Evolutionary conservation across 2,797 vertebrate genomes (phyloP).

Genomic region (Petrocephalus sullivani): DNA sequence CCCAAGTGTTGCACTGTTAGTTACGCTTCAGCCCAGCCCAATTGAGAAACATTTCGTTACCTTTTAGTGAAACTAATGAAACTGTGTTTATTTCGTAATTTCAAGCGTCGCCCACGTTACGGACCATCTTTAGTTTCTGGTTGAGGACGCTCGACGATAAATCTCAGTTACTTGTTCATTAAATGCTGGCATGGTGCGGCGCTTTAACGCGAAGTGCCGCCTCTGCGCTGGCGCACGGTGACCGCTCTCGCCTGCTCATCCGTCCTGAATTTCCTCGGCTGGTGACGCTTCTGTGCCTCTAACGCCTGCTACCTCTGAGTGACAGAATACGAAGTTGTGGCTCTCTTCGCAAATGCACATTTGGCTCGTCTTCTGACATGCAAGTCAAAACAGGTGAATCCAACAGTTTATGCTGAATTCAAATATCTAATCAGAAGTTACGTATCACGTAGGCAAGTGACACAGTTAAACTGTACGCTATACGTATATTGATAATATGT

Average conservation of each 20-base stretch:
- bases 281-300: not conserved
- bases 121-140: not conserved
- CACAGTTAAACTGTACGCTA: no score
- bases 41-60: not conserved
- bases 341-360: not conserved
- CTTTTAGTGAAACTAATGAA: not conserved
- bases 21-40: not conserved
- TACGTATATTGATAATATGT: no score
- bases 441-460: not conserved
- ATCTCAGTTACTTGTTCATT: not conserved
- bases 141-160: not conserved
- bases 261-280: not conserved
- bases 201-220: not conserved
- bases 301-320: not conserved
- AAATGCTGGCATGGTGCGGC: not conserved
- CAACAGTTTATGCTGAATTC: not conserved
- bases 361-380: not conserved
- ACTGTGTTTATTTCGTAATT: no score
- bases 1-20: not conserved
- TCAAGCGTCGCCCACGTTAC: no score
- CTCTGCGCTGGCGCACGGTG: not conserved
- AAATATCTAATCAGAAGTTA: not conserved
- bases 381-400: not conserved
- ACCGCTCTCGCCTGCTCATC: not conserved
- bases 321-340: not conserved